Evolutionary conservation across 2,888 invertebrate genomes (phyloP), one percentile per base, ranked within the genome.

Genomic region (Chymomyza fuscimana): DNA sequence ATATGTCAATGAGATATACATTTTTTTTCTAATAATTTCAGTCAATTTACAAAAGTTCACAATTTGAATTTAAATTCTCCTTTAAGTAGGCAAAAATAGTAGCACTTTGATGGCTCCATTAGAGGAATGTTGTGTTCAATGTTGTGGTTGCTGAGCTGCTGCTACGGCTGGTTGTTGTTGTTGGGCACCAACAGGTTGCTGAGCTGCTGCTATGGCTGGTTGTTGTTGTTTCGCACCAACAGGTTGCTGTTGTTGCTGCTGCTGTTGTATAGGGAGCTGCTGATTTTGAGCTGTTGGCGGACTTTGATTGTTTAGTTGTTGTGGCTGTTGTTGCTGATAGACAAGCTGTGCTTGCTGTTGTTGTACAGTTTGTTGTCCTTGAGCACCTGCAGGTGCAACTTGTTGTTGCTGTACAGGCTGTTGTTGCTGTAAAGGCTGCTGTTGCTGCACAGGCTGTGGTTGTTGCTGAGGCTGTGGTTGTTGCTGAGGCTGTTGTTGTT

Each of bases 401-500:
- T 36, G 32, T 25, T 64, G 78, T 9, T 74, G 32, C 7, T 32
- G 32, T 1, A 32, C 32, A 9, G 32, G 67, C 12, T 74, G 77
- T 32, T 73, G 76, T 7, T 67, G 74, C n/a, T 74, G 32, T 0
- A 32, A 4, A 9, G 32, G 75, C 25, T 79, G 74, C 46, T 71
- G 76, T 9, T 70, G 70, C 6, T 65, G 67, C 1, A 16, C 51
- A 12, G 73, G 70, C 52, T 76, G 70, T 19, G 80, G 76, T 36
- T 76, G 73, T 36, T 76, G 79, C 25, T 69, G 71, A 22, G 60
- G 73, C 16, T 69, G 81, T n/a, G 62, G 69, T 76, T 88, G 88
- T 3, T 72, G 79, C 60, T 87, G 88, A 58, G 76, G 81, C 32
- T 84, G 87, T 65, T 84, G 80, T 22, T 72, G 78, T 66, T 82